phyloP scores from a whole-genome alignment of 2,888 invertebrate species.

The Chymomyza fuscimana region DNA sequence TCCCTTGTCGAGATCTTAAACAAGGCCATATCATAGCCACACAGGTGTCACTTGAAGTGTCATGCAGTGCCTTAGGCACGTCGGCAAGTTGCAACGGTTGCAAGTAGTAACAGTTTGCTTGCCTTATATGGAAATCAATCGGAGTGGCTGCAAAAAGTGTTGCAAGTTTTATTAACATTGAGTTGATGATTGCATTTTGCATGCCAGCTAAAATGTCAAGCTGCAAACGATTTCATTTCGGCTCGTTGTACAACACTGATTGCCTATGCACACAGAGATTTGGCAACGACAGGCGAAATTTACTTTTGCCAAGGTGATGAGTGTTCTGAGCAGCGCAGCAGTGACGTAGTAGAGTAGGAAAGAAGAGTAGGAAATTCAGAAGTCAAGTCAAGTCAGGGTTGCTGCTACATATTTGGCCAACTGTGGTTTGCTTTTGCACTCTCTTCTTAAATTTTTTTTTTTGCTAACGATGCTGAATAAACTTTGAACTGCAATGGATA shows the following conservation, averaged over 20 bases:
- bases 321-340: not conserved
- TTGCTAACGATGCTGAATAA: conserved; percentile 49
- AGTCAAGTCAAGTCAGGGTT: not conserved
- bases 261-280: conserved; percentile 67
- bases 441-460: conserved; percentile 17
- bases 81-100: not conserved
- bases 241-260: conserved; percentile 69
- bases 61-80: not conserved
- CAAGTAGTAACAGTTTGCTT: not conserved
- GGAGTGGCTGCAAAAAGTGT: not conserved
- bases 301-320: not conserved
- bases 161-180: conserved; percentile 53
- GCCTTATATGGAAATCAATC: not conserved
- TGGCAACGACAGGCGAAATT: conserved; percentile 34
- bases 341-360: not conserved
- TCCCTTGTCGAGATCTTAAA: not conserved
- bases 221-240: conserved; percentile 21
- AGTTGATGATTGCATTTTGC: conserved; percentile 48
- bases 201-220: conserved; percentile 45
- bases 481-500: conserved; percentile 47
- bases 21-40: not conserved
- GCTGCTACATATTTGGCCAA: not conserved
- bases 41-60: not conserved
- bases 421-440: not conserved
- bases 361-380: not conserved